Evolutionary conservation across 2,888 invertebrate species (phyloP), one percentile per base, ranked within the genome.

Genomic region (Hololepta plana): DNA sequence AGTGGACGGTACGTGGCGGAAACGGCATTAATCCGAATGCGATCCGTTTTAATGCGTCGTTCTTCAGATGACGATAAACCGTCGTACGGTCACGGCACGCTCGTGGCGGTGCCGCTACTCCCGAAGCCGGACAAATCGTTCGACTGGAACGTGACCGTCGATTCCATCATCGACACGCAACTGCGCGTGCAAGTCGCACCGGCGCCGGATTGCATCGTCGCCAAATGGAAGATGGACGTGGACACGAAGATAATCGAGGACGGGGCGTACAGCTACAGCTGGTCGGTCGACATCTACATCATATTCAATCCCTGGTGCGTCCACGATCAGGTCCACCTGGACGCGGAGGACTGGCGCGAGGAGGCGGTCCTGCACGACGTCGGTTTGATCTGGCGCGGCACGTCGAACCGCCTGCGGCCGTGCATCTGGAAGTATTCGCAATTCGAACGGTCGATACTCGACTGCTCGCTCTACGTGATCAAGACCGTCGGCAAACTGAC

Each of bases 401-500:
- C 81, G 3, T 72, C 81, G 47, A 85, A 81, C 42, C 63, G 77
- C 14, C 64, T 85, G 43, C 68, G 80, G 33, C 85, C 88, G 0
- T 69, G 79, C 2, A 73, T 84, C 4, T 93, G 93, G 93, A 81
- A 85, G 45, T 82, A 80, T 42, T 81, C 84, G 2, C 93, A 91
- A 51, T 88, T 81, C 44, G 84, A 87, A 38, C 70, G 71, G 19
- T 67, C 84, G 42, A 66, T 87, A 29, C 57, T 90, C 22, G 82
- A 85, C 29, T 82, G 81, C 43, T 65, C 79, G 2, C 55, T 87
- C 9, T 70, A 75, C 9, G 54, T 87, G 37, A 63, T 85, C 45
- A 67, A 62, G 30, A 67, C 69, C 27, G 64, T 79, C 35, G 82
- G 77, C 38, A 72, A 71, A 52, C 68, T 73, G 32, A 40, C 39